These are phyloP conservation scores for Nasonovia ribisnigri DNA, from an alignment of 2,888 invertebrate genomes.

Conservation along the genomic window DNA sequence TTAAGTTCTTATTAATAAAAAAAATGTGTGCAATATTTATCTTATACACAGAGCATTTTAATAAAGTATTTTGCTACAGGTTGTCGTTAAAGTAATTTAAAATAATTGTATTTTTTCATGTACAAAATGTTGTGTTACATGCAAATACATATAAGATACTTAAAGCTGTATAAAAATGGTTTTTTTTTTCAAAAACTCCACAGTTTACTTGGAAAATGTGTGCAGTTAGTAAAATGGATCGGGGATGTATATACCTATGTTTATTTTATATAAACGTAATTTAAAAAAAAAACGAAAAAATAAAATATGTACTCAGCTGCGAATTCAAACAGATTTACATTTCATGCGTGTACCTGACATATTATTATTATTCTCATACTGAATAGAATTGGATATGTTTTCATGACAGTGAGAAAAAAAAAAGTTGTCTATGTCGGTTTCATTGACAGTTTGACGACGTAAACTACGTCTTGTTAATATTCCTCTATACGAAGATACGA, in stretches of 20 bases:
- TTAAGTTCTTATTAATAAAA: not conserved
- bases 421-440: not conserved
- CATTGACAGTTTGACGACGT: constrained; percentile 18
- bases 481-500: not conserved
- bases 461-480: not conserved
- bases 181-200: not conserved
- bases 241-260: not conserved
- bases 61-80: not conserved
- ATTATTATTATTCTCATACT: not conserved
- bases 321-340: constrained; percentile 5
- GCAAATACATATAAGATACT: not conserved
- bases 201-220: not conserved
- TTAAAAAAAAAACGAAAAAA: not conserved
- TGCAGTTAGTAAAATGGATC: not conserved
- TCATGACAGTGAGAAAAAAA: not conserved
- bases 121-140: not conserved
- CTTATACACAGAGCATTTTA: not conserved
- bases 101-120: not conserved
- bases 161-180: not conserved
- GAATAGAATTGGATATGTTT: not conserved
- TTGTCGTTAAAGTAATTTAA: not conserved
- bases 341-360: not conserved
- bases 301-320: not conserved
- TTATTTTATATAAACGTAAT: not conserved
- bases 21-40: not conserved